Conservation (phyloP, 2,797 vertebrate species). For the Rhinichthys osculus region DNA sequence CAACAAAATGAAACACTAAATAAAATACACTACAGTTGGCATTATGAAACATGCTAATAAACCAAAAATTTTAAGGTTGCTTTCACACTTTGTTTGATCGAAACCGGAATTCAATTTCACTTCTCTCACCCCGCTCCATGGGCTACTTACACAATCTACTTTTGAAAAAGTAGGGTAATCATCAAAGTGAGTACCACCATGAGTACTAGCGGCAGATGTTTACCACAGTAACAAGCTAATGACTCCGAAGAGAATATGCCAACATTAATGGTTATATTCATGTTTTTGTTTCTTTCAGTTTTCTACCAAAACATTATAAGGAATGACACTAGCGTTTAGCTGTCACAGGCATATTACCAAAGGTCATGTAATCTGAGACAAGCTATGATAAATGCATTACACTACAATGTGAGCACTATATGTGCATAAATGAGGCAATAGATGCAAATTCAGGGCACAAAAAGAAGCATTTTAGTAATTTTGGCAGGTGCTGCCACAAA, state of each 20-base stretch:
- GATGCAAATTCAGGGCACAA: too few relatives aligned
- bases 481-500: too few relatives aligned
- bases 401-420: too few relatives aligned
- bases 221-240: background rate
- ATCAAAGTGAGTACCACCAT: background rate
- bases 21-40: conserved; percentile 33
- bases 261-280: background rate
- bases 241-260: background rate
- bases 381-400: too few relatives aligned
- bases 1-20: conserved; percentile 43
- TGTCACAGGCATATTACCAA: background rate
- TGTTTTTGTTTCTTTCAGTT: background rate
- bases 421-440: too few relatives aligned
- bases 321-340: background rate
- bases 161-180: background rate
- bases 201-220: background rate
- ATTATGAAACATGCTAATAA: background rate
- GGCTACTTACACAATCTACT: background rate
- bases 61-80: background rate
- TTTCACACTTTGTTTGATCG: background rate
- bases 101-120: background rate
- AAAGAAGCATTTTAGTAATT: too few relatives aligned
- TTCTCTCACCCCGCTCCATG: background rate
- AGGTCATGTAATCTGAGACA: background rate
- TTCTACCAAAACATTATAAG: background rate